phyloP scores from a whole-genome alignment of 2,888 invertebrate species.

The Volucella inflata region DNA sequence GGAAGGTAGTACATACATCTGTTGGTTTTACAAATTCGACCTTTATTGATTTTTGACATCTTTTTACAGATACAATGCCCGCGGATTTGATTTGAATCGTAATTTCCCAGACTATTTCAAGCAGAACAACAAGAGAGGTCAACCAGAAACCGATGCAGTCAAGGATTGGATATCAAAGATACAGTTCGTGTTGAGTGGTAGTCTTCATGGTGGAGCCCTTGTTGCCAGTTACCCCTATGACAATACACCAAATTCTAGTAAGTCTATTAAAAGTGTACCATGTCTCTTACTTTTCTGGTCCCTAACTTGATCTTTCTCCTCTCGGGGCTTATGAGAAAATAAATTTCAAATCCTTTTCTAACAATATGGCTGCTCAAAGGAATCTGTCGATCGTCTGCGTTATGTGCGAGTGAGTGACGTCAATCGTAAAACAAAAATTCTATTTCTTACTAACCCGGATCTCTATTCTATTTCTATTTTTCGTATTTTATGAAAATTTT shows the following conservation, averaged over 20 bases:
- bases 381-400: slow-evolving; percentile 90
- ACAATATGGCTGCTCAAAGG: slow-evolving; percentile 85
- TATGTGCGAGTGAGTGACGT: slow-evolving; percentile 88
- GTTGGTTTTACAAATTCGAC: not conserved
- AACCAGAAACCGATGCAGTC: slow-evolving; percentile 97
- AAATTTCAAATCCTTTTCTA: slow-evolving; percentile 77
- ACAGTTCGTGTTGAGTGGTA: slow-evolving; percentile 96
- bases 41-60: not conserved
- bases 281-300: not conserved
- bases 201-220: slow-evolving; percentile 94
- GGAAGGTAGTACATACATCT: slow-evolving; percentile 87
- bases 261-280: slow-evolving; percentile 83
- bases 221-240: slow-evolving; percentile 99
- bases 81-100: slow-evolving; percentile 95
- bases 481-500: slow-evolving; percentile 1
- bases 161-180: slow-evolving; percentile 97
- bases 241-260: slow-evolving; percentile 96
- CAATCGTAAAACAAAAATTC: not conserved
- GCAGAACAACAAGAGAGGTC: slow-evolving; percentile 92
- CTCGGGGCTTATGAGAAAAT: slow-evolving; percentile 41
- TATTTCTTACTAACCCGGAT: not conserved
- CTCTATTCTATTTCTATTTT: not conserved
- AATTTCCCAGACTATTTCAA: slow-evolving; percentile 98
- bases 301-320: not conserved
- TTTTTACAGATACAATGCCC: slow-evolving; percentile 90